Percentiles rank a stretch among this genome's conserved stretches.
Conservation (phyloP, 2,888 invertebrate species). For the Agelastica alni region DNA sequence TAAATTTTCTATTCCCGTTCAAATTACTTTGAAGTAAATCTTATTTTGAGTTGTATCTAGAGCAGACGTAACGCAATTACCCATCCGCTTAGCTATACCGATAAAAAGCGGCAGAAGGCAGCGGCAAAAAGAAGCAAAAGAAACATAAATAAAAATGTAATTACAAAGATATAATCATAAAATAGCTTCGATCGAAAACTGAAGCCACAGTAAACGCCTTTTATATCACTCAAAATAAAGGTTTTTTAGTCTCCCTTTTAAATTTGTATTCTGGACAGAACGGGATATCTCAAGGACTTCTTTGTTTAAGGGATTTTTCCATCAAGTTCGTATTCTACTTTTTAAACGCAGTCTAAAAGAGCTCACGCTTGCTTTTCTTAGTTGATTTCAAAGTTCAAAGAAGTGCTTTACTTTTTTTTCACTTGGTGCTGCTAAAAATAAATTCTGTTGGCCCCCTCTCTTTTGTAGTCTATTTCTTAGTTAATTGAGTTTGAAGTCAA, state of each 20-base stretch:
- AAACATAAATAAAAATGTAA: conserved; percentile 50
- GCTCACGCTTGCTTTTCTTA: conserved; percentile 49
- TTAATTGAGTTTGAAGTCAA: conserved; percentile 23
- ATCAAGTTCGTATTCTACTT: conserved; percentile 46
- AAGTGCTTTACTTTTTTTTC: conserved; percentile 15
- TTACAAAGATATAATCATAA: conserved; percentile 49
- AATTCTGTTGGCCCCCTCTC: conserved; percentile 37
- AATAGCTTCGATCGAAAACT: conserved; percentile 44
- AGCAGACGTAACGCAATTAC: conserved; percentile 36
- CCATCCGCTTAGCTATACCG: conserved; percentile 29
- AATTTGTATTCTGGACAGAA: conserved; percentile 48
- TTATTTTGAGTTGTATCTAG: conserved; percentile 32
- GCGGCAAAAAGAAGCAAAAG: conserved; percentile 19
- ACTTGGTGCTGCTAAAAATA: conserved; percentile 27
- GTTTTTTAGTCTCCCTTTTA: conserved; percentile 39
- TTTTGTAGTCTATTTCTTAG: conserved; percentile 24
- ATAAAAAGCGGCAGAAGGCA: conserved; percentile 31
- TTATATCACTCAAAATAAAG: conserved; percentile 32
- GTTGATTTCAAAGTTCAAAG: conserved; percentile 40
- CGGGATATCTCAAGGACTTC: conserved; percentile 48
- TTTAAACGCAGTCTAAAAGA: conserved; percentile 48
- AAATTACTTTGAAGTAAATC: conserved; percentile 27
- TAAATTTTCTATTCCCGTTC: conserved; percentile 28
- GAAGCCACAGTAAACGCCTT: conserved; percentile 26
- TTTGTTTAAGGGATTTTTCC: conserved; percentile 48